These are phyloP conservation scores for Poecilobothrus nobilitatus DNA, from an alignment of 2,888 invertebrate genomes.

Conservation along the genomic window DNA sequence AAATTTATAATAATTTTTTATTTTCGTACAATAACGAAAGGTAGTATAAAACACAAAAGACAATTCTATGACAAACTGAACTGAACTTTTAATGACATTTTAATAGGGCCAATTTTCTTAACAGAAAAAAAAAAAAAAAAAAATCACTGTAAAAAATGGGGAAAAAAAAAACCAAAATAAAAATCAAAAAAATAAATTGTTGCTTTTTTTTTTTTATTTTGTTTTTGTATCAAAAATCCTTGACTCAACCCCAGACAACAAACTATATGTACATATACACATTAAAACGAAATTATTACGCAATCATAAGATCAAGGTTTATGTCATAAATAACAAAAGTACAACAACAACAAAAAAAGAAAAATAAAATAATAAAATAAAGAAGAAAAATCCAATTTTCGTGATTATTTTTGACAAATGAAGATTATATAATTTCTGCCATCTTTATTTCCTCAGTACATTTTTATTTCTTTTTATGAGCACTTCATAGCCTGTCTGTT, in stretches of 20 bases:
- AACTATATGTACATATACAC: too few relatives aligned
- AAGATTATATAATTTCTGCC: neutral
- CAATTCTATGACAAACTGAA: too few relatives aligned
- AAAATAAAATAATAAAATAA: neutral
- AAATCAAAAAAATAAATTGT: too few relatives aligned
- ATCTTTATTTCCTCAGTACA: neutral
- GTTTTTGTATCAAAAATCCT: neutral
- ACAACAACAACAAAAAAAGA: neutral
- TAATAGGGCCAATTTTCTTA: too few relatives aligned
- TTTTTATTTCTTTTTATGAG: neutral
- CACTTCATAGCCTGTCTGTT: too few relatives aligned
- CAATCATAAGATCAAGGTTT: neutral
- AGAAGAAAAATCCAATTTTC: neutral
- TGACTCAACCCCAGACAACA: neutral
- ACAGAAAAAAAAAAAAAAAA: too few relatives aligned
- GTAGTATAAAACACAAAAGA: too few relatives aligned
- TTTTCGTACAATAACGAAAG: too few relatives aligned
- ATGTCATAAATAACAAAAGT: neutral
- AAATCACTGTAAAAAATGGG: too few relatives aligned
- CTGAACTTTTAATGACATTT: too few relatives aligned
- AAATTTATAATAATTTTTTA: too few relatives aligned
- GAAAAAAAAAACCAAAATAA: neutral
- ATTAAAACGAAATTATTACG: conserved; percentile 1
- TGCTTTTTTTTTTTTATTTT: too few relatives aligned
- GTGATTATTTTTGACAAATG: conserved; percentile 6